Conservation (phyloP, 2,113 vertebrate genomes). For the Taurulus bubalis region DNA sequence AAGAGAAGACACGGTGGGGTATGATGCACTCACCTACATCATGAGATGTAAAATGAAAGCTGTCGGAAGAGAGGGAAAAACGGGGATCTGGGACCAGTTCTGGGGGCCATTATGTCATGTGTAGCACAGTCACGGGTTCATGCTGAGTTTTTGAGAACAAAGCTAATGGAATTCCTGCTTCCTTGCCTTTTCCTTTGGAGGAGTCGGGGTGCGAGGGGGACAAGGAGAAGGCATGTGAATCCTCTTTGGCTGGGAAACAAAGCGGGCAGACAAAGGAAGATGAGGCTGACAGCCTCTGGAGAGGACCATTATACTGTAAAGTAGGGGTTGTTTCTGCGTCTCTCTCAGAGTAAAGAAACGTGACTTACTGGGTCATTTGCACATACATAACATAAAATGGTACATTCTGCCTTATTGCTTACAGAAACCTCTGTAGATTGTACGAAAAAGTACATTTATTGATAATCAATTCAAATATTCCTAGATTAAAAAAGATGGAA, state of each 20-base stretch:
- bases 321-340: slow-evolving; percentile 31
- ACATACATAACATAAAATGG: background rate
- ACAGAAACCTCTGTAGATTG: background rate
- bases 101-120: slow-evolving; percentile 49
- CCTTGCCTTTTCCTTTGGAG: slow-evolving; percentile 53
- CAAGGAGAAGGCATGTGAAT: slow-evolving; percentile 66
- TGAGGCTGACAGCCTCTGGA: slow-evolving; percentile 71
- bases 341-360: slow-evolving; percentile 42
- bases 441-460: background rate
- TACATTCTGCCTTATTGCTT: background rate
- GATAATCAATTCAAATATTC: slow-evolving; percentile 11
- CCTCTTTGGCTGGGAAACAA: slow-evolving; percentile 76
- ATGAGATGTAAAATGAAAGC: slow-evolving; percentile 45
- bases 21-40: slow-evolving; percentile 36
- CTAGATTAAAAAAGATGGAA: background rate
- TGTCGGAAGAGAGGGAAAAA: slow-evolving; percentile 22
- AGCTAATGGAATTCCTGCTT: slow-evolving; percentile 66
- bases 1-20: background rate
- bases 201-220: slow-evolving; percentile 46
- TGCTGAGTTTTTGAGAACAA: slow-evolving; percentile 54
- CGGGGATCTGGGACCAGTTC: slow-evolving; percentile 24
- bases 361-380: slow-evolving; percentile 41
- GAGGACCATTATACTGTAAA: slow-evolving; percentile 62
- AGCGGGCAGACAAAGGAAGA: slow-evolving; percentile 79
- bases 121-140: slow-evolving; percentile 58